Evolutionary conservation across 2,797 vertebrate species (phyloP), one percentile per base, ranked within the genome.

Genomic region (Choloepus didactylus): DNA sequence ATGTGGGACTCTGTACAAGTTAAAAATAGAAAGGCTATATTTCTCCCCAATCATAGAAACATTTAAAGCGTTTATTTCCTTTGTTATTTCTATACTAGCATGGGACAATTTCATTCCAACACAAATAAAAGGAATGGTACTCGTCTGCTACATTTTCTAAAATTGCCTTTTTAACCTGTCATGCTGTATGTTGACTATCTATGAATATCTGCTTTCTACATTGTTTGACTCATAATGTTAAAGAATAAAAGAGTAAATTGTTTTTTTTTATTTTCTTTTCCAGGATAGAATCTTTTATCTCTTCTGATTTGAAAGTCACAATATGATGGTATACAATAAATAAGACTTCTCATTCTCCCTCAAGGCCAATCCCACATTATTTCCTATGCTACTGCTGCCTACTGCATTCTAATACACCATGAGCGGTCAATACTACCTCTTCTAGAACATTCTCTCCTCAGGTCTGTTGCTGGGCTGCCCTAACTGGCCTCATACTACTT

Each of bases 21-120:
- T 97, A 97, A 97, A 95, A 97, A 98, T 89, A 98, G 91, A 95
- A 98, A 97, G 19, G 27, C 56, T 96, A 0, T 29, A 94, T 94
- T 97, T 87, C 93, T 93, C 86, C 76, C 85, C 97, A 46, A 97
- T 97, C 75, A 94, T 51, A 81, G 92, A 41, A 94, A 41, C 67
- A 35, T 77, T 97, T 95, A 31, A 95, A 96, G 64, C 46, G 91
- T 94, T 96, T 89, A 38, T 97, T 97, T 95, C 81, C 82, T 96
- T 91, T 84, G 96, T 82, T 95, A 93, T 95, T 97, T 96, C 82
- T 70, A 51, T 10, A 77, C 25, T 83, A 96, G 60, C 44, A 72
- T 73, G 75, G 86, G 89, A 49, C 59, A 96, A 81, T 85, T 96
- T 89, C 85, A 97, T 44, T 91, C 82, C 51, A 94, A 44, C 31